Evolutionary conservation across 2,113 vertebrate species (phyloP), one percentile per base, ranked within the genome.

Genomic region (Anolis sagrei): DNA sequence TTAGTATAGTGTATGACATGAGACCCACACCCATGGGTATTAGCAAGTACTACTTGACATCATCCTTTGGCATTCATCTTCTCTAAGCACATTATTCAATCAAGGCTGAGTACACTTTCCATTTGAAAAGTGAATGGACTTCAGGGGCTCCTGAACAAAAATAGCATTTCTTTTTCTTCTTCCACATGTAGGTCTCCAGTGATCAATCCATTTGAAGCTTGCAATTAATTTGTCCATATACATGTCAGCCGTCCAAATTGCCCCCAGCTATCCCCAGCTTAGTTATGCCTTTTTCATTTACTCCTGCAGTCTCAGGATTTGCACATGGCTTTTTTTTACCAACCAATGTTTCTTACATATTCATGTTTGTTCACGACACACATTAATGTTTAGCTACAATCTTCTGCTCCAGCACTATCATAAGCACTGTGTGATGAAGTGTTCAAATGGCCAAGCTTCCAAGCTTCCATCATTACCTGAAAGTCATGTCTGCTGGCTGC

Each of bases 31-130:
- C 39, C 39, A 62, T 48, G 69, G 54, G 54, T 25, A 48, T 64
- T 64, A 32, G 69, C 58, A 86, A 49, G 66, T 79, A 48, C 54
- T 62, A 48, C 69, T 74, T 86, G 84, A 86, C 84, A 86, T 86
- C 84, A 86, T 80, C 54, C 13, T 80, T 80, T 86, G 84, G 84
- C 84, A 80, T 62, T 23, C 77, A 48, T 74, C 39, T 74, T 86
- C n/a, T 64, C 29, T 29, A 61, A 72, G 51, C 69, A 80, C 54
- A 62, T n/a, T 74, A 64, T 49, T 80, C 69, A 51, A 34, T 49
- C 77, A 64, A 74, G 61, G 54, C 48, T 27, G 54, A 64, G 69
- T 61, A 79, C 27, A 73, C 21, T 39, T 79, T 85, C 54, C 48
- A 19, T 49, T 74, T 39, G 77, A 49, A 80, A 74, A 62, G 44